Base-by-base conservation (phyloP, 1,140 invertebrate genomes). In the Drosophila bipectinata region DNA sequence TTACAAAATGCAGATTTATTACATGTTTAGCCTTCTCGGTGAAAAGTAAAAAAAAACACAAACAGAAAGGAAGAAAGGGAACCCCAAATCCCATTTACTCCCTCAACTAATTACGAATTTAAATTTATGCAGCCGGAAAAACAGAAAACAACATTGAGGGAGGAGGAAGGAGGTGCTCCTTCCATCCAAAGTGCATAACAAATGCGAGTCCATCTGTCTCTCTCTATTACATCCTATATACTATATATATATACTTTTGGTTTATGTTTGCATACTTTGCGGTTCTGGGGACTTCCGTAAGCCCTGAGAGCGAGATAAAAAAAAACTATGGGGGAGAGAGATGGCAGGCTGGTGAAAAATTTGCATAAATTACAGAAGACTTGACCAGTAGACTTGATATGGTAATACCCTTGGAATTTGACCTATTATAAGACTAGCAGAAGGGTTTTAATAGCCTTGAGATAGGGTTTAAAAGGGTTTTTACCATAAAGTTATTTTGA, bases 81-180 rank as follows among this genome's bases (percentile, higher is more conserved):
- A 69, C 63, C 66, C 56, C 39, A 69, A 69, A 68, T 69, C 63
- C 66, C 66, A 69, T 69, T 69, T 68, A 69, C 66, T 69, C 71
- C 52, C 72, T 21, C 59, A 74, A 74, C 72, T 74, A 74, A 74
- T 74, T 74, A 74, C 47, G 52, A 64, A 74, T 74, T 74, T 74
- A 63, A 74, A 74, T 69, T 69, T 69, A 69, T 74, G 48, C 72
- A 53, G 51, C 24, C 71, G 59, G 56, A 32, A 60, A 45, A 49
- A 28, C 21, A 39, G 0, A 51, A 26, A 9, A 10, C 10, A 39
- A 4, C 39, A 41, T n/a, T 1, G 1, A 28, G 26, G 6, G 26
- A 28, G 6, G 21, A 21, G 21, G 21, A 3, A 3, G 21, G 21
- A 21, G 53, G 28, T 56, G 30, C 47, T 53, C 48, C 53, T 45